phyloP scores from a whole-genome alignment of 2,797 vertebrate genomes.

The Clarias fuscus region DNA sequence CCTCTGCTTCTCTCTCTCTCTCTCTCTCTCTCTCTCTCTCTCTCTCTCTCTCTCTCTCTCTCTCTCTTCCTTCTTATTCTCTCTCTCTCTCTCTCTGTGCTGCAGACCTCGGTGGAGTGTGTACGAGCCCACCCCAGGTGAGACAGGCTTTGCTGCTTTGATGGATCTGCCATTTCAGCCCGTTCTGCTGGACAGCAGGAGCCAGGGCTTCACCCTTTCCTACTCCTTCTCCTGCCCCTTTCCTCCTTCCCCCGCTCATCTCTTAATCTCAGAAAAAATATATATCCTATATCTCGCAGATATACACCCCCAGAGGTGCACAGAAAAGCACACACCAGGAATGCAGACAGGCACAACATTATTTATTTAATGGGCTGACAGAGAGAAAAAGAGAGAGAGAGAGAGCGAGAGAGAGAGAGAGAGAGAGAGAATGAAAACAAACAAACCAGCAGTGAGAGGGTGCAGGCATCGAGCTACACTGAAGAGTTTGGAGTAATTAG shows the following conservation, averaged over 20 bases:
- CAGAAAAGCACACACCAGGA: slow-evolving; percentile 59
- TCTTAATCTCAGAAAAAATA: slow-evolving; percentile 61
- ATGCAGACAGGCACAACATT: slow-evolving; percentile 59
- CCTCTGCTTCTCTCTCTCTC: slow-evolving; percentile 24
- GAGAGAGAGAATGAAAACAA: slow-evolving; percentile 43
- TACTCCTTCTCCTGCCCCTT: slow-evolving; percentile 26
- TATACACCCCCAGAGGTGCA: slow-evolving; percentile 57
- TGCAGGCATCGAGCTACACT: slow-evolving; percentile 34
- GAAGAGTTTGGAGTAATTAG: slow-evolving; percentile 51
- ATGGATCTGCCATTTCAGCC: slow-evolving; percentile 77
- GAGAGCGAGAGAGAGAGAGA: slow-evolving; percentile 5
- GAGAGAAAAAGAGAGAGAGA: slow-evolving; percentile 15
- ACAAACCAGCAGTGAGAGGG: slow-evolving; percentile 38
- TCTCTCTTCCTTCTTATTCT: slow-evolving; percentile 33
- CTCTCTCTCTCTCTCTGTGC: slow-evolving; percentile 26
- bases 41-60: slow-evolving; percentile 29
- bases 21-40: slow-evolving; percentile 31
- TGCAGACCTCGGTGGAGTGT: slow-evolving; percentile 64
- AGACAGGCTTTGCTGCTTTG: slow-evolving; percentile 75
- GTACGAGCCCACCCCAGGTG: slow-evolving; percentile 72
- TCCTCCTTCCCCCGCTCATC: slow-evolving; percentile 47
- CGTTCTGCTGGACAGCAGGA: slow-evolving; percentile 70
- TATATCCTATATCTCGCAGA: slow-evolving; percentile 61
- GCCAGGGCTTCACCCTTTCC: slow-evolving; percentile 66
- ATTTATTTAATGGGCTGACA: slow-evolving; percentile 62